phyloP scores from a whole-genome alignment of 2,888 invertebrate genomes.

The Fabriciana adippe region DNA sequence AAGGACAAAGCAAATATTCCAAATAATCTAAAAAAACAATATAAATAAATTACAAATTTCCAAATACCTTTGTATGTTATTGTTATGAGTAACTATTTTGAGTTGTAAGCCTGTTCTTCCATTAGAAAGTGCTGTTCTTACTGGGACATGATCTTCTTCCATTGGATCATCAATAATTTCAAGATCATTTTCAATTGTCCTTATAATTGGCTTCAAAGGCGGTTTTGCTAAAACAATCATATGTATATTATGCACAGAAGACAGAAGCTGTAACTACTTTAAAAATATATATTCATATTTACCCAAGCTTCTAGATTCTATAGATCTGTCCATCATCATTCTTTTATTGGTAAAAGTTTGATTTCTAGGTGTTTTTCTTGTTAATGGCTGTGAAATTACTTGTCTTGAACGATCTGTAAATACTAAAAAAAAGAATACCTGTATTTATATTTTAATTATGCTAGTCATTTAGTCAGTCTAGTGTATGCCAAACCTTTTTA shows the following conservation, averaged over 20 bases:
- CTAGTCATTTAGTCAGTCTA: too few relatives aligned
- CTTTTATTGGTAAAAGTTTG: slow-evolving; percentile 52
- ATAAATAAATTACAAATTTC: not conserved
- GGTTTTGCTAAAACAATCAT: slow-evolving; percentile 46
- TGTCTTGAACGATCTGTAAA: slow-evolving; percentile 72
- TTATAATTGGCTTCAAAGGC: slow-evolving; percentile 64
- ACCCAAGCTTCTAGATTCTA: slow-evolving; percentile 55
- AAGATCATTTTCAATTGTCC: slow-evolving; percentile 76
- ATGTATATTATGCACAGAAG: too few relatives aligned
- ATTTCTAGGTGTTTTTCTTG: slow-evolving; percentile 44
- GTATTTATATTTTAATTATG: not conserved
- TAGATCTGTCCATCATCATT: slow-evolving; percentile 55
- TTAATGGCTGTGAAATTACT: slow-evolving; percentile 66
- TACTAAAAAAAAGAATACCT: slow-evolving; percentile 47
- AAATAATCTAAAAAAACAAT: not conserved
- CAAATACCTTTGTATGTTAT: slow-evolving; percentile 52
- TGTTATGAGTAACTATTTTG: slow-evolving; percentile 73
- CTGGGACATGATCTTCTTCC: slow-evolving; percentile 58
- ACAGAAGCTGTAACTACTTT: too few relatives aligned
- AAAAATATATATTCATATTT: slow-evolving; percentile 31
- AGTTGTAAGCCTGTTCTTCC: slow-evolving; percentile 68
- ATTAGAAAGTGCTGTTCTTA: slow-evolving; percentile 51
- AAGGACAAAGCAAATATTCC: too few relatives aligned
- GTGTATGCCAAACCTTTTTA: too few relatives aligned
- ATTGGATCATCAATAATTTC: slow-evolving; percentile 72